Base-by-base conservation (phyloP, 1,140 invertebrate species). In the Amphibalanus amphitrite region DNA sequence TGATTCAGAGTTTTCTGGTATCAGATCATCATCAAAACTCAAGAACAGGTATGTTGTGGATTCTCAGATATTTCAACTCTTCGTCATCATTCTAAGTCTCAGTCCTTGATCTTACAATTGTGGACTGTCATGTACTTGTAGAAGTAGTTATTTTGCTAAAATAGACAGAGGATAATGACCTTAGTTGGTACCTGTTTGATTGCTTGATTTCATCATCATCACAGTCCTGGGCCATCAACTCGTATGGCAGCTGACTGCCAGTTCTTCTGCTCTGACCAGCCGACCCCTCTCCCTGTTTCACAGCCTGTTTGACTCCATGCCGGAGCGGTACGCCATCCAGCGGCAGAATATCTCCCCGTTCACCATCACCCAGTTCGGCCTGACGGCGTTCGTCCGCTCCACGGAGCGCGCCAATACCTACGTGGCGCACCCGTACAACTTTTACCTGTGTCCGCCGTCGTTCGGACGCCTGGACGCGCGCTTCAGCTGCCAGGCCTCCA, bases 391-490 rank as follows among this genome's bases (percentile, higher is more conserved):
- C 77, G 79, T 79, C n/a, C 85, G 83, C 77, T 75, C 84, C 70
- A 74, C 81, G 65, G 79, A 84, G 15, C 70, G n/a, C n/a, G n/a
- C 76, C 20, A 85, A 87, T 75, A 80, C 79, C 26, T 90, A 88
- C 78, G 75, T 74, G 10, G 84, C 84, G 20, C 76, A 83, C 68
- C 81, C 82, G 0, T 91, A 85, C 76, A 89, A 84, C 73, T 89
- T 90, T 78, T 85, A 87, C 76, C 75, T 90, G 28, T 83, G 86
- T 74, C 88, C 89, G n/a, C 81, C 82, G 76, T 76, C 81, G 23
- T 82, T 86, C 79, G 84, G 84, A 4, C 80, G 80, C 69, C 78
- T 85, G 59, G 83, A 87, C 75, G 82, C 83, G 73, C 78, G 79
- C 20, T 86, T 89, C 76, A 78, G 83, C 3, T 87, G 84, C 77